Evolutionary conservation across 2,888 invertebrate genomes (phyloP), one percentile per base, ranked within the genome.

Genomic region (Spodoptera exigua): DNA sequence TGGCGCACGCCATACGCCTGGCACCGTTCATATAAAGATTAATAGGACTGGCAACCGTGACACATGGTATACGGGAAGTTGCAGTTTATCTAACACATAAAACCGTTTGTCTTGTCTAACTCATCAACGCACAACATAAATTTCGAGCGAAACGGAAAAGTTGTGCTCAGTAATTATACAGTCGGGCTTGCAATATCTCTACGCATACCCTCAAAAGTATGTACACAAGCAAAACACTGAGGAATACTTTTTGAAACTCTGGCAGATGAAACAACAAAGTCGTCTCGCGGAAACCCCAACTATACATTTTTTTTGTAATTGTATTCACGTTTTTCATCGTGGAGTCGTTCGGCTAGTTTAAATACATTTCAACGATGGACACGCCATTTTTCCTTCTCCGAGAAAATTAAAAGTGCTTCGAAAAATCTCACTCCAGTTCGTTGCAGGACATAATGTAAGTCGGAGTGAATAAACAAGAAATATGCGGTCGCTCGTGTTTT

Each of bases 401-500:
- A 66, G 78, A 78, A 81, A 81, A 85, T 85, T 83, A 83, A 83
- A 82, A 80, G 79, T 76, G 76, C 77, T 83, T 77, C 70, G 71
- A 78, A 80, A 82, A 86, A 85, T 83, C 83, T 83, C 82, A 79
- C 81, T 83, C 70, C 75, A 79, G 78, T 85, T 84, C 84, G 85
- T 87, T 85, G 83, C 79, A 78, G 64, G 65, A 79, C 76, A 81
- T 83, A 83, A 87, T 85, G 80, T 85, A 78, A 79, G 79, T 84
- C 72, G 78, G 77, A 86, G 88, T 87, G 80, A 88, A 89, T 89
- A 87, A 87, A 87, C 82, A 84, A 82, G 85, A 88, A 89, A 88
- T 89, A 87, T 87, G 88, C 86, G 87, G 85, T 82, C 80, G 85
- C 80, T 71, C 71, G 83, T 87, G 87, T 88, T 90, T 90, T 90